Evolutionary conservation across 2,888 invertebrate genomes (phyloP), one percentile per base, ranked within the genome.

Genomic region (Papilio gigon): DNA sequence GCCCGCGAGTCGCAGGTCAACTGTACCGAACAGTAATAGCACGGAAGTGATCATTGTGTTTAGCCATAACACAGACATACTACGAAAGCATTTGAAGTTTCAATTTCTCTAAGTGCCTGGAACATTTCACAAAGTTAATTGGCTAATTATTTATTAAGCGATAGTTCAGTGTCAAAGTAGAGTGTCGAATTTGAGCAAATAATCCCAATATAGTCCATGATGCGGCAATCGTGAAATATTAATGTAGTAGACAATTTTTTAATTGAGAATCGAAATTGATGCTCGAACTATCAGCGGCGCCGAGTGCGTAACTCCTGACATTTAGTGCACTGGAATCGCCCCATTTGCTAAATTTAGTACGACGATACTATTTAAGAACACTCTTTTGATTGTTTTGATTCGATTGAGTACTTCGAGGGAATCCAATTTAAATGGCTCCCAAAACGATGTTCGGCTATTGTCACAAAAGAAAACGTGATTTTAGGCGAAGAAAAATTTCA

Each of bases 231-330:
- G 50, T 50, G 50, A 12, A n/a, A 25, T 25, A 12, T n/a, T n/a
- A 30, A 30, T 8, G n/a, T 11, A 27, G 4, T 14, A 3, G 27
- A n/a, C 30, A 3, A 53, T n/a, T 53, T 3, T 50, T 53, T 56
- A 30, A 56, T 56, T 30, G 30, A 5, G 56, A 44, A 40, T 44
- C 44, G 44, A 62, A 27, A 62, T 44, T n/a, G 14, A 44, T 37
- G 14, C 63, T 62, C 62, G 35, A 47, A 66, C 65, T 65, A 70
- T 62, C 25, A 37, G 35, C n/a, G 62, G 17, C 60, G 30, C 11
- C 9, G 27, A 61, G 35, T 14, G 25, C 50, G 65, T 71, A 70
- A 71, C 66, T 30, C 40, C 27, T 66, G 64, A 71, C 72, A 70
- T 69, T 71, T 73, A 68, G 37, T 40, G 50, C 20, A 64, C 44